Conservation (phyloP, 1,140 invertebrate species). For the Coelopa frigida region DNA sequence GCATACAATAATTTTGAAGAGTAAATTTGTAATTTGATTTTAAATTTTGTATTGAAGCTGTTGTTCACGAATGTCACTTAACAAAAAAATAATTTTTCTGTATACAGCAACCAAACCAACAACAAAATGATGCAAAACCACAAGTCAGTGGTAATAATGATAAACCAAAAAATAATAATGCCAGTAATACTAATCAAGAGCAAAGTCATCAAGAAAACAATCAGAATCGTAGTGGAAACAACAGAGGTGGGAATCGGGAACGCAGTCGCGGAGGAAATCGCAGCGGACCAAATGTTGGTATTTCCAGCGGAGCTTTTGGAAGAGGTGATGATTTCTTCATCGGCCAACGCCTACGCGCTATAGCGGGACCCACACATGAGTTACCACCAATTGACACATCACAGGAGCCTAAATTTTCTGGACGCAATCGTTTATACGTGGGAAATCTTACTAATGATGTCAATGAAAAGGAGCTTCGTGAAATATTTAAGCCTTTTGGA, state of each 20-base stretch:
- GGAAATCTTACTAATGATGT: constrained; percentile 86
- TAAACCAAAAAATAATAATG: constrained; percentile 4
- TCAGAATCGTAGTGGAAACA: no score
- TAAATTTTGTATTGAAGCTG: no score
- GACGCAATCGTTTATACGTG: constrained; percentile 87
- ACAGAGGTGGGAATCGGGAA: not conserved
- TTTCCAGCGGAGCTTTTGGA: constrained; percentile 33
- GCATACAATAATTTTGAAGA: no score
- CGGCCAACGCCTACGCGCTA: constrained; percentile 58
- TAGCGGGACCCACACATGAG: constrained; percentile 71
- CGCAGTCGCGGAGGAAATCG: constrained; percentile 9
- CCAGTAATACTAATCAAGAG: constrained; percentile 7
- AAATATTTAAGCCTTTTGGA: constrained; percentile 76
- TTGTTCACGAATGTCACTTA: no score
- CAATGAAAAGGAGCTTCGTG: constrained; percentile 79
- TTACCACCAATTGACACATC: constrained; percentile 58
- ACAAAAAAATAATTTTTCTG: no score
- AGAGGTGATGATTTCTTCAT: constrained; percentile 57
- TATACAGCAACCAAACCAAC: no score
- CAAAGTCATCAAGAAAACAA: no score
- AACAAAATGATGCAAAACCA: not conserved
- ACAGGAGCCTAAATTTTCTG: constrained; percentile 77
- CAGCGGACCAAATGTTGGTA: constrained; percentile 29
- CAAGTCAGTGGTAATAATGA: not conserved
- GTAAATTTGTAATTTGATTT: no score